Base-by-base conservation (phyloP, 2,888 invertebrate species). In the Crocallis elinguaria region DNA sequence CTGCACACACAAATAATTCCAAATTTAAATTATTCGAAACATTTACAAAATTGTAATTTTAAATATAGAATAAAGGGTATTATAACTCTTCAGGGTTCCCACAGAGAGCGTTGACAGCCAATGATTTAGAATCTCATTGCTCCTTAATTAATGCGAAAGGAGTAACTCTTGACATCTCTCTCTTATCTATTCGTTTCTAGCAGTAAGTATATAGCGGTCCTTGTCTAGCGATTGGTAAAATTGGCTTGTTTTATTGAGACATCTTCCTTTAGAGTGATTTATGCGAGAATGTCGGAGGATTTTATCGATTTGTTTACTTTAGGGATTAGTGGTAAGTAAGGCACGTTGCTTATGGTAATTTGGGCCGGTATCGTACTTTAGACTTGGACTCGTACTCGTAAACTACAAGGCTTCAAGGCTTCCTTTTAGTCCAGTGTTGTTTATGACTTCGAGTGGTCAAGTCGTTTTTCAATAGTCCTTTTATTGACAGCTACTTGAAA, bases 231-330 rank as follows among this genome's bases (percentile, higher is more conserved):
- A 67, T 67, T 69, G 69, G 73, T 81, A 75, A 82, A 82, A 82
- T 72, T 82, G 67, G 73, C 77, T 75, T 81, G 75, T 77, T 88
- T 88, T 88, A 87, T 46, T 46, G 86, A 90, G 89, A 88, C 86
- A 85, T 90, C 82, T 84, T 74, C 77, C 71, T 81, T 83, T 76
- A 64, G 67, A 60, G 81, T 89, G 88, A 89, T 90, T 88, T 90
- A 89, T 86, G 62, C 55, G 60, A 60, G 55, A 73, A 77, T 77
- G 76, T 76, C 66, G 73, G 78, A 82, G 82, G 82, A 80, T 83
- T 84, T 86, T 86, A 87, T 86, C 86, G 86, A 84, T 84, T 79
- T 90, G 89, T 91, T 91, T 90, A 84, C 88, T 88, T 88, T 88
- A 78, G 75, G 82, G 84, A 88, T 89, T 88, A 88, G 87, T 85